Conservation (phyloP, 1,140 invertebrate species). For the Drosophila ohnishii region DNA sequence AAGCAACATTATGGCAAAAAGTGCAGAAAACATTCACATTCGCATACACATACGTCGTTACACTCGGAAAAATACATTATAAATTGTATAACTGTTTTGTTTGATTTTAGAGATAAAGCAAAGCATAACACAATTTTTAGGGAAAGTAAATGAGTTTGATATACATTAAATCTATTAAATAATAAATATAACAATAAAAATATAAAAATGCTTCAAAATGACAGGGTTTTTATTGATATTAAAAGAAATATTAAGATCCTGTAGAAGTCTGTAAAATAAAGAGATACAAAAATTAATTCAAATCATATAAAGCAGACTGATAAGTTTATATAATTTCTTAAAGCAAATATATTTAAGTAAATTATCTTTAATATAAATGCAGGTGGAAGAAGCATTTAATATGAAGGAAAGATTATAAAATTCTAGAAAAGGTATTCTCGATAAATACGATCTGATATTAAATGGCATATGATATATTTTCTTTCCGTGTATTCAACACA, state of each 20-base stretch:
- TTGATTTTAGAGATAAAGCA: neutral
- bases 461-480: neutral
- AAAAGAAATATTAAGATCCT: too few relatives aligned
- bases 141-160: neutral
- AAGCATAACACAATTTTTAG: neutral
- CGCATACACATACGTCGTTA: slow-evolving; percentile 7
- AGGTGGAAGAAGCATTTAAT: neutral
- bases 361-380: neutral
- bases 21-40: slow-evolving; percentile 55
- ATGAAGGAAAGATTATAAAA: neutral
- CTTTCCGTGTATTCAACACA: slow-evolving; percentile 6
- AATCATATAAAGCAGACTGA: neutral
- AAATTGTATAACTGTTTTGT: neutral
- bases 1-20: slow-evolving; percentile 64
- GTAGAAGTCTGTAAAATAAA: too few relatives aligned
- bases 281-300: neutral
- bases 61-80: neutral
- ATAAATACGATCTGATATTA: neutral
- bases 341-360: neutral
- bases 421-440: neutral
- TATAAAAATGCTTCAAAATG: neutral
- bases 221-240: neutral
- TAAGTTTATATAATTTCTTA: too few relatives aligned
- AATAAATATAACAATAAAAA: neutral
- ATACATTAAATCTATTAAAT: neutral